Evolutionary conservation across 2,113 vertebrate species (phyloP).

Genomic region (Barbus barbus): DNA sequence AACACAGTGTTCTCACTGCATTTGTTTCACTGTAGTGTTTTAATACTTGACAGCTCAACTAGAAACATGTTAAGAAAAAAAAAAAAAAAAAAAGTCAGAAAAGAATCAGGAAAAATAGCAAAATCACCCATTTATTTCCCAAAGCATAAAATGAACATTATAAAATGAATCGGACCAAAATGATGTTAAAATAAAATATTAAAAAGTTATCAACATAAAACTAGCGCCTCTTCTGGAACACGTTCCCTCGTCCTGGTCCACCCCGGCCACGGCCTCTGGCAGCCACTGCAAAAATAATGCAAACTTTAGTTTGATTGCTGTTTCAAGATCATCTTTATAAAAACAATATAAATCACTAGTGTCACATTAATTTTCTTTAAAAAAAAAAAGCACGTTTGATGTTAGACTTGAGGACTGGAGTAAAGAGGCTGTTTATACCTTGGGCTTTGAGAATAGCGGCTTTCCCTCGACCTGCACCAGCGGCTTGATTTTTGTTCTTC

Average conservation of each 20-base stretch:
- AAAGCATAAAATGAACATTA: background rate
- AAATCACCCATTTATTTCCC: slow-evolving; percentile 22
- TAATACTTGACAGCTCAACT: background rate
- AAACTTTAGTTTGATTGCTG: background rate
- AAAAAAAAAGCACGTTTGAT: background rate
- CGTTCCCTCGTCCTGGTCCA: slow-evolving; percentile 95
- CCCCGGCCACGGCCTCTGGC: slow-evolving; percentile 95
- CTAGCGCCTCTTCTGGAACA: slow-evolving; percentile 97
- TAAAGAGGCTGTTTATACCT: slow-evolving; percentile 67
- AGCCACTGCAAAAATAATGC: slow-evolving; percentile 81
- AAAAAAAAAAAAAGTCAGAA: background rate
- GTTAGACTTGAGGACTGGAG: background rate
- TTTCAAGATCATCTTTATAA: background rate
- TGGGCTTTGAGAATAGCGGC: slow-evolving; percentile 98
- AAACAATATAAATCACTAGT: background rate
- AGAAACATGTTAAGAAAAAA: background rate
- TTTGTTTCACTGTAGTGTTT: background rate
- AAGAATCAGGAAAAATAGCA: background rate
- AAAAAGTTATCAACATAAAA: slow-evolving; percentile 46
- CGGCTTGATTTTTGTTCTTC: slow-evolving; percentile 98
- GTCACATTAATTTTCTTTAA: background rate
- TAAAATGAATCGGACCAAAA: slow-evolving; percentile 28
- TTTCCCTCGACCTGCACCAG: slow-evolving; percentile 94
- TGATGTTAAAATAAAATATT: slow-evolving; percentile 57
- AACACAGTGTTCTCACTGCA: no score